Conservation (phyloP, 2,113 vertebrate species). For the Hystrix cristata region DNA sequence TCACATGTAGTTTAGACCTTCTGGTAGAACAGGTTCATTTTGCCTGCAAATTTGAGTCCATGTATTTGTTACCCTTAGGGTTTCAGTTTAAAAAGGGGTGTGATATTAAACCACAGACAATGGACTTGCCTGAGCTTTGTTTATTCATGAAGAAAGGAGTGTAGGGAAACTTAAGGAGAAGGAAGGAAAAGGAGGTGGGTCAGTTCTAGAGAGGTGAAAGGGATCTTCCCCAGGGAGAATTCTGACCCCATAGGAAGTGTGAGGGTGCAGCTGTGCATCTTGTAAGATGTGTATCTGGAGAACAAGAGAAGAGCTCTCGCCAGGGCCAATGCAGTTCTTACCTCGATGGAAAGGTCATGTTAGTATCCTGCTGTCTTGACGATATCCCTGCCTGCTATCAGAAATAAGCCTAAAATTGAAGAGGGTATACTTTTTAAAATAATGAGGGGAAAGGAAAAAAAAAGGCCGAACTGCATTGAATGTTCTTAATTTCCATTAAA, state of each 20-base stretch:
- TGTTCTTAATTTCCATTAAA: neutral
- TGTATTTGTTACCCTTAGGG: neutral
- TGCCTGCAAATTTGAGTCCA: neutral
- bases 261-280: neutral
- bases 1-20: neutral
- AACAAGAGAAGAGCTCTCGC: neutral
- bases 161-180: neutral
- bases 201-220: neutral
- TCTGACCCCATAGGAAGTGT: neutral
- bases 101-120: neutral
- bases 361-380: neutral
- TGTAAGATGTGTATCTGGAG: neutral
- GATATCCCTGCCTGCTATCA: neutral
- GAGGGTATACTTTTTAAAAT: neutral
- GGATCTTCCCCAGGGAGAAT: neutral
- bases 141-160: neutral
- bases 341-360: neutral
- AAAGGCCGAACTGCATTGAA: neutral
- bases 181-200: neutral
- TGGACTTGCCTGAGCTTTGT: neutral
- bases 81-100: neutral
- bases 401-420: neutral
- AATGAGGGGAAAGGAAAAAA: neutral
- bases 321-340: neutral
- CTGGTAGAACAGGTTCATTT: neutral